Evolutionary conservation across 2,113 vertebrate genomes (phyloP).

Genomic region (Trichechus manatus): DNA sequence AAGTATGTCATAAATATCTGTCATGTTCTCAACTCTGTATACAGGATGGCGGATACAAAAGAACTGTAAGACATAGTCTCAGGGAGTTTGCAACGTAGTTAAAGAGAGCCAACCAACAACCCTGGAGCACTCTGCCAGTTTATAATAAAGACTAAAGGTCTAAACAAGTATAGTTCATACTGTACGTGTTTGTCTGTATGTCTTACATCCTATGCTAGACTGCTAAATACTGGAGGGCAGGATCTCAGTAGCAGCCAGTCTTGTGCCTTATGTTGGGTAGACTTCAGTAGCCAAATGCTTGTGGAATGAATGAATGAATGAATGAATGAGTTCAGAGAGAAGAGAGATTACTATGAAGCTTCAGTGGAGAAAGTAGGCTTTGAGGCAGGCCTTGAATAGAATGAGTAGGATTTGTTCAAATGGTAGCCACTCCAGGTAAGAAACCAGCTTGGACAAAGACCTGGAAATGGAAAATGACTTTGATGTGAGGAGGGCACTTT

Average conservation of each 20-base stretch:
- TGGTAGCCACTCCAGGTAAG: neutral
- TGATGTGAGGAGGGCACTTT: neutral
- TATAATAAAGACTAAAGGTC: neutral
- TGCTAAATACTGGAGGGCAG: neutral
- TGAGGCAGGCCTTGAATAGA: neutral
- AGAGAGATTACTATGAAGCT: neutral
- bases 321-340: neutral
- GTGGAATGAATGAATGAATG: neutral
- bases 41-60: neutral
- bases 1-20: neutral
- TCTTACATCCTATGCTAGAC: neutral
- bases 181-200: neutral
- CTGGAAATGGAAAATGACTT: neutral
- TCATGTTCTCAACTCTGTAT: neutral
- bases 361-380: neutral
- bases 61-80: neutral
- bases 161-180: neutral
- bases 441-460: neutral
- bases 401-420: neutral
- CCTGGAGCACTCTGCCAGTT: rapidly evolving
- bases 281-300: neutral
- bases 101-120: neutral
- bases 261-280: neutral
- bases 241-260: neutral
- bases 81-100: neutral